A percentile compares a stretch with the other conserved stretches of the same genome.
These are phyloP conservation scores for Microchirus variegatus DNA, from an alignment of 2,797 vertebrate species.

Conservation along the genomic window DNA sequence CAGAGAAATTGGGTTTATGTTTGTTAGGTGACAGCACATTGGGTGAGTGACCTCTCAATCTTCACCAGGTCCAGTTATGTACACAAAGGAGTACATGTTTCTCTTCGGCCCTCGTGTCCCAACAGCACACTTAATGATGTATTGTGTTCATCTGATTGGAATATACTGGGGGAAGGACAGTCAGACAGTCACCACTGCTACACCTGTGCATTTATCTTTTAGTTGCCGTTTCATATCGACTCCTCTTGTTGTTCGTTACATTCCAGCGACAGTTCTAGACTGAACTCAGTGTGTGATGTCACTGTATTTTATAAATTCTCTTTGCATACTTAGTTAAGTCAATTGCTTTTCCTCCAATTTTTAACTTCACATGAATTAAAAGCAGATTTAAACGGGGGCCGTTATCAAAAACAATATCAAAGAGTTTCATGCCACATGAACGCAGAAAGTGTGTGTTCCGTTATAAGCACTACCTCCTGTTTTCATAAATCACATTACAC, in stretches of 20 bases:
- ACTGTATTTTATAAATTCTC: too few species aligned
- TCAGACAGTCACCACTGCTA: constrained; percentile 5
- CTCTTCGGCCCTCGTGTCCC: constrained; percentile 13
- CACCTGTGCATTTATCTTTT: constrained; percentile 13
- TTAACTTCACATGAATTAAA: too few species aligned
- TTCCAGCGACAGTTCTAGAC: too few species aligned
- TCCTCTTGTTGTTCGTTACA: neutral
- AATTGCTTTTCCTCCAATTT: too few species aligned
- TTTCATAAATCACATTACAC: too few species aligned
- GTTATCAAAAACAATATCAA: too few species aligned
- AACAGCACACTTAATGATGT: constrained; percentile 39
- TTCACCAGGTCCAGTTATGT: constrained; percentile 55
- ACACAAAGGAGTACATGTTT: constrained; percentile 64
- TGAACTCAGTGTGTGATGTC: too few species aligned
- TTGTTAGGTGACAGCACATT: constrained; percentile 64
- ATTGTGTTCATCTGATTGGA: constrained; percentile 47
- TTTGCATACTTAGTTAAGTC: too few species aligned
- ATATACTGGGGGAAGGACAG: constrained; percentile 11
- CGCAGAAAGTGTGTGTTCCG: too few species aligned
- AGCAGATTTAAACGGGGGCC: too few species aligned
- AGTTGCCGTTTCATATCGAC: neutral
- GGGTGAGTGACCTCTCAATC: constrained; percentile 68
- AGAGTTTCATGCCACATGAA: too few species aligned
- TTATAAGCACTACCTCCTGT: too few species aligned
- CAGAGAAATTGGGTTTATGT: constrained; percentile 76